Conservation (phyloP, 2,888 invertebrate species). For the Nomada ruficornis region DNA sequence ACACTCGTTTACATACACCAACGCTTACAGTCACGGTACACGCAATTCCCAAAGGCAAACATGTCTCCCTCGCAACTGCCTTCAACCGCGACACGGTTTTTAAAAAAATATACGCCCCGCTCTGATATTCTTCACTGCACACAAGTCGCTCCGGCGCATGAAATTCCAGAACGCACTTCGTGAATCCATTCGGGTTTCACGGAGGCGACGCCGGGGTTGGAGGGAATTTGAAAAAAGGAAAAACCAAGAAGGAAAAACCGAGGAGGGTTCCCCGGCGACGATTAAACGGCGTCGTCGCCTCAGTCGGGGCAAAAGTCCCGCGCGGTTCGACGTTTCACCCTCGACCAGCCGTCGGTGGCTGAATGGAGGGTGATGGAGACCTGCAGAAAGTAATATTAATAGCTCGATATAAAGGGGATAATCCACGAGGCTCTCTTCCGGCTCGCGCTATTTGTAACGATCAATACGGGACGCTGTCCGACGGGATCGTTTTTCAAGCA, state of each 20-base stretch:
- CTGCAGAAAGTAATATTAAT: conserved; percentile 77
- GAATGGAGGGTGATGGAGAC: conserved; percentile 47
- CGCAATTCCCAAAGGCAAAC: not conserved
- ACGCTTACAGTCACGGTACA: not conserved
- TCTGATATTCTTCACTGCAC: not conserved
- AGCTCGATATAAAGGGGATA: conserved; percentile 73
- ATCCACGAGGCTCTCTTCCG: conserved; percentile 60
- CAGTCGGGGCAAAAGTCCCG: not conserved
- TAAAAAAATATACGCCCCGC: not conserved
- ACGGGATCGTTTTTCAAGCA: conserved; percentile 69
- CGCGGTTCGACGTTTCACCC: conserved; percentile 3
- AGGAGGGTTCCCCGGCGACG: not conserved
- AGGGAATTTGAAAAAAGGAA: not conserved
- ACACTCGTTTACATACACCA: not conserved
- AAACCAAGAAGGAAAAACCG: not conserved
- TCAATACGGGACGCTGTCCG: conserved; percentile 68
- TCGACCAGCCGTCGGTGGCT: not conserved
- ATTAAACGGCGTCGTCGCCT: conserved; percentile 17
- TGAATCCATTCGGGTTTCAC: too few species aligned
- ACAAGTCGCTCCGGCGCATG: not conserved
- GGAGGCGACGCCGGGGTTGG: not conserved
- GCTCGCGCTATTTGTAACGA: conserved; percentile 73
- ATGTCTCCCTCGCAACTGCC: not conserved
- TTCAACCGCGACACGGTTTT: not conserved
- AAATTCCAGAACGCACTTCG: not conserved